Base-by-base conservation (phyloP, 2,797 vertebrate species). In the Moxostoma hubbsi region DNA sequence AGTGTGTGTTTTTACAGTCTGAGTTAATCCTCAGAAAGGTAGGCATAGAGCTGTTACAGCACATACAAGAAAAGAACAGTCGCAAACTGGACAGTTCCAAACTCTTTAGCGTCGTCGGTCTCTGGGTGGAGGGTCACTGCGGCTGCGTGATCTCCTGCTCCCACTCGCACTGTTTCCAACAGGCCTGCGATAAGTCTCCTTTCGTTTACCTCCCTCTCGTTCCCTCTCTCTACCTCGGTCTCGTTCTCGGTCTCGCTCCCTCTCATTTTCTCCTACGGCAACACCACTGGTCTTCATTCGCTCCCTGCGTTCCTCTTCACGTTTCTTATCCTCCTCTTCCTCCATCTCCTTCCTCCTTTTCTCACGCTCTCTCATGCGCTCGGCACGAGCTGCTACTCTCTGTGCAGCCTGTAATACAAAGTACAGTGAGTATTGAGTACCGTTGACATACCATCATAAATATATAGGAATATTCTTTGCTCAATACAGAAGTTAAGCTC, bases 331-430 rank as follows among this genome's bases (percentile, higher is more conserved):
- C 81, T 95, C 93, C 63, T 95, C 94, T 18, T 95, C 94, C 46
- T 95, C 92, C 13, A 91, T 93, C 71, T 96, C 95, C 86, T 95
- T 95, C 63, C 94, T 90, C 59, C 92, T 90, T 76, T 94, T 95
- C 85, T 95, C 94, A 0, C 96, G 92, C 77, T 95, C 95, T 78
- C 94, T 95, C 72, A 89, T 92, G 36, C 95, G 87, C 64, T 96
- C 96, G 0, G 93, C 95, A 66, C 93, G 90, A 64, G 94, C 95
- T 0, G 91, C 93, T 83, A 94, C 94, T 83, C 93, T 93, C 87
- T 95, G 93, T 80, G 91, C 85, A 46, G 91, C 93, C 96, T 97
- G 83, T 1, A 81, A 68, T 10, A 36, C 10, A 75, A 36, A 75
- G 54, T 7, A 43, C 5, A 7, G 5, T 43, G 5, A 51, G 15